Base-by-base conservation (phyloP, 2,888 invertebrate species). In the Galeruca laticollis region DNA sequence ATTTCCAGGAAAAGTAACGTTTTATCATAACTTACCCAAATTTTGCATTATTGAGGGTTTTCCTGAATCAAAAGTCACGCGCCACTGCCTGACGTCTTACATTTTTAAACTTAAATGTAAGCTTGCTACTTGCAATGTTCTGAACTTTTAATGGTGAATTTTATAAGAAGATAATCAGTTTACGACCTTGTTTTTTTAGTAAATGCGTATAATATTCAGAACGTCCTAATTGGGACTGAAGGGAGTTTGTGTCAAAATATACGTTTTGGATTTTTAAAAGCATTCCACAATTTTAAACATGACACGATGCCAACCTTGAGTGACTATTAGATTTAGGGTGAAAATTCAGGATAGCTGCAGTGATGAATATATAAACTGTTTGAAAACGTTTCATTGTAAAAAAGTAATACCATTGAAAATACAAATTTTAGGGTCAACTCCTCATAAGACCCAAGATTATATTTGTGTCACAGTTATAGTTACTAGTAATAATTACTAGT, bases 81-180 rank as follows among this genome's bases (percentile, higher is more conserved):
- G 18, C 56, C 56, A 57, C 56, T 57, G 56, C 4, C 13, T n/a
- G n/a, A 31, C 33, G 5, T 56, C 4, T 57, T 33, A 57, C 56
- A 18, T 57, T 57, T 35, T 57, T 13, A 18, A 18, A 15, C 35
- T 54, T 26, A 31, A 31, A 21, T 31, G n/a, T 52, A 52, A 52
- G 21, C 52, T 52, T n/a, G 33, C 31, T 57, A 57, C 18, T 57
- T 15, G 56, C 18, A 18, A 57, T 11, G 15, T 57, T 35, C 20
- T 57, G 33, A 57, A 57, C 56, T 57, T 57, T 57, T 57, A 57
- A 57, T 57, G 56, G 35, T 15, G 18, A 57, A 57, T 57, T 57
- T 57, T 35, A 37, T 35, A 35, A 57, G 56, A 57, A 33, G 56
- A 57, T 57, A 57, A 57, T 57, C 56, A 57, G 56, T 57, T 57